Base-by-base conservation (phyloP, 37 sponge, comb jelly and placozoan species). In the Spongilla lacustris region DNA sequence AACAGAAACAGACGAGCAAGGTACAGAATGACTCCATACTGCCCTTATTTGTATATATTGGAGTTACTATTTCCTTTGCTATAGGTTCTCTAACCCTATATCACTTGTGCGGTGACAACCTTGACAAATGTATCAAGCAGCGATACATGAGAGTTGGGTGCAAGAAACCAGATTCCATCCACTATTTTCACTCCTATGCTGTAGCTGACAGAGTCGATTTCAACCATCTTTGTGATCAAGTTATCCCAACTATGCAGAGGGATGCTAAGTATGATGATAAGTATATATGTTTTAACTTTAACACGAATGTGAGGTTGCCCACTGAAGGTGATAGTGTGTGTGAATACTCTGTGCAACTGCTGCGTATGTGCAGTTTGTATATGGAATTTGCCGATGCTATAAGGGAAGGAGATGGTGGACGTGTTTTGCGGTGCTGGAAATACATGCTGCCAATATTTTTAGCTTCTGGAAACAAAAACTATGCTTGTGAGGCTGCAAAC, bases 371-470 rank as follows among this genome's bases (percentile, higher is more conserved):
- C 73, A 13, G 73, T 72, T 31, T 32, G 73, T 32, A 32, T 72
- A 29, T 88, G 48, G 89, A 83, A 37, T 79, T 89, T 17, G 34
- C 66, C 33, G 84, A 89, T 84, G 79, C 84, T 12, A 77, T 89
- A n/a, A 76, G 74, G 24, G 84, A 84, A 71, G 89, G 84, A n/a
- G 89, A 89, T 79, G 84, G 84, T 14, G 33, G 50, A 50, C 71
- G 72, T 19, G 69, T 82, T 76, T 34, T 82, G 12, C 36, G 88
- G 34, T 89, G 89, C 50, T 89, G 89, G 89, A 89, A 89, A 78
- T 31, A 68, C 29, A 84, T 84, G 84, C 58, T 88, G 30, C 79
- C 84, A 10, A 84, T 84, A 26, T 89, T 73, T 32, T 38, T 35
- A 28, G 19, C 48, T 83, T 78, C 84, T 69, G 37, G 67, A 11